A percentile compares a stretch with the other conserved stretches of the same genome.
phyloP scores from a whole-genome alignment of 2,888 invertebrate species.

The Abrostola triplasia region DNA sequence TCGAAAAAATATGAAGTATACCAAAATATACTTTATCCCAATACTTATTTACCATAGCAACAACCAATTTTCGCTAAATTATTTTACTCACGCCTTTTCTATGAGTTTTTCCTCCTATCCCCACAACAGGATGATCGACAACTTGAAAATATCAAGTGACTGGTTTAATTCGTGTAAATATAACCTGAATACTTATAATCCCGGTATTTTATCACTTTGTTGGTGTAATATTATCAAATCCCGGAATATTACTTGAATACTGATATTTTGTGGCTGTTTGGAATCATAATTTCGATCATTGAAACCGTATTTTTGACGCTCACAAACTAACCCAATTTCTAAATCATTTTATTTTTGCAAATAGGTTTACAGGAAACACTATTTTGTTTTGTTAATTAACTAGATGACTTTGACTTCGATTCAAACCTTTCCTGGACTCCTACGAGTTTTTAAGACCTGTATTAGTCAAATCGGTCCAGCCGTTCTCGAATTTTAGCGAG shows the following conservation, averaged over 20 bases:
- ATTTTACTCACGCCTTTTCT: constrained; percentile 6
- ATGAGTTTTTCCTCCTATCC: constrained; percentile 8
- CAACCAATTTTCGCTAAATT: constrained; percentile 11
- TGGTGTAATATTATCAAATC: constrained; percentile 33
- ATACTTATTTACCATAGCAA: constrained; percentile 34
- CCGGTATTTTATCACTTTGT: constrained; percentile 12
- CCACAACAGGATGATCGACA: constrained; percentile 8
- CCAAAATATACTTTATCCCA: background rate
- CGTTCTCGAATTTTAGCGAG: too few relatives aligned
- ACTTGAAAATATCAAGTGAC: constrained; percentile 21
- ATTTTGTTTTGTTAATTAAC: too few relatives aligned
- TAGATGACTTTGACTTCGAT: too few relatives aligned
- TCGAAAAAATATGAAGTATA: background rate
- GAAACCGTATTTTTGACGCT: too few relatives aligned
- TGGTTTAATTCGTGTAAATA: constrained; percentile 11
- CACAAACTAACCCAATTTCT: too few relatives aligned
- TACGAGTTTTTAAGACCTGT: too few relatives aligned
- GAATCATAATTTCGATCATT: too few relatives aligned
- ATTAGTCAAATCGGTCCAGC: too few relatives aligned
- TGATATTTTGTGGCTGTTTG: background rate
- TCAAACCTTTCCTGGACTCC: too few relatives aligned
- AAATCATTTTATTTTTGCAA: too few relatives aligned
- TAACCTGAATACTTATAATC: background rate
- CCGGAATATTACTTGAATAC: constrained; percentile 23
- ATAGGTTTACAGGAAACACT: too few relatives aligned